phyloP scores from a whole-genome alignment of 2,888 invertebrate species.

The Hydriomena furcata region DNA sequence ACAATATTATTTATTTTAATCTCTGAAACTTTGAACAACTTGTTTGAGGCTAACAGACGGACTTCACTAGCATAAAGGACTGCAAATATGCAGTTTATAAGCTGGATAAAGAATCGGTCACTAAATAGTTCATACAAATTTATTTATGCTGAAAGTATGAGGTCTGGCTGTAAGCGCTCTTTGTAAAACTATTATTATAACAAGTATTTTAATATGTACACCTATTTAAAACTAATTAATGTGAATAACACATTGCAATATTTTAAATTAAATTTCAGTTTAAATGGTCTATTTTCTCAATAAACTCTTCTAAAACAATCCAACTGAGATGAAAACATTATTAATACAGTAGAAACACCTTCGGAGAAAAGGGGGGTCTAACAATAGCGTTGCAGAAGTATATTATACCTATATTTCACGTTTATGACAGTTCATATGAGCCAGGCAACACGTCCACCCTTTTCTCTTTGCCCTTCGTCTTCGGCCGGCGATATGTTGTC shows the following conservation, averaged over 20 bases:
- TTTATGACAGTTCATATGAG: conserved; percentile 68
- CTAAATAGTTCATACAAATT: too few species aligned
- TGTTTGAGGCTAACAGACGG: too few species aligned
- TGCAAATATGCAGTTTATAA: too few species aligned
- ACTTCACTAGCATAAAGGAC: too few species aligned
- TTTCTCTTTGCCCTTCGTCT: conserved; percentile 59
- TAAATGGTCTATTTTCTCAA: background rate
- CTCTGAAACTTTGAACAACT: too few species aligned
- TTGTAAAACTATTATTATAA: too few species aligned
- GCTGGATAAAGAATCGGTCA: too few species aligned
- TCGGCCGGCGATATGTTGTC: conserved; percentile 56
- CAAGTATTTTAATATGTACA: too few species aligned
- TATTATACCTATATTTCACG: conserved; percentile 12
- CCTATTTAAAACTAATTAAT: too few species aligned
- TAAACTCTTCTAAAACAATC: background rate
- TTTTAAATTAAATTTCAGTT: background rate
- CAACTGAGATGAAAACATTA: background rate
- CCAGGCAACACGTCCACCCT: conserved; percentile 84
- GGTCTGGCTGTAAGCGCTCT: too few species aligned
- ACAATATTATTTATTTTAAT: background rate
- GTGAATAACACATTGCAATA: too few species aligned
- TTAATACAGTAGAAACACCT: conserved; percentile 2
- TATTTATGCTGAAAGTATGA: too few species aligned
- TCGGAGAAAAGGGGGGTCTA: background rate
- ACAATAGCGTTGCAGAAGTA: conserved; percentile 1